A percentile compares a stretch with the other conserved stretches of the same genome.
phyloP scores from a whole-genome alignment of 2,113 vertebrate species.

The Xiphias gladius region DNA sequence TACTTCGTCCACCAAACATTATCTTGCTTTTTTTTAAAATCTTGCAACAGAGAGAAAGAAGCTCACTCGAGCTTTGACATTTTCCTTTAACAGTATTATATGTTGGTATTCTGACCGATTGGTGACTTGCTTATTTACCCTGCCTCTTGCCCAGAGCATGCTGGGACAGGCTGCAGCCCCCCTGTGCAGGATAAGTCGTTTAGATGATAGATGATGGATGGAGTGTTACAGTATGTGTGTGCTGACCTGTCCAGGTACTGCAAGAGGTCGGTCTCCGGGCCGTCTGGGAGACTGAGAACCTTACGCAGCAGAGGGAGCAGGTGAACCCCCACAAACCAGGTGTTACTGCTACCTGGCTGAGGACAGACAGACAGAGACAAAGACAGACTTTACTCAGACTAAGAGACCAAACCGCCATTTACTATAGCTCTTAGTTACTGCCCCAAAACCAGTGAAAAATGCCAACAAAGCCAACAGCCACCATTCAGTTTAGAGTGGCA shows the following conservation, averaged over 20 bases:
- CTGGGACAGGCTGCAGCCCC: not conserved
- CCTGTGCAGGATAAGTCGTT: not conserved
- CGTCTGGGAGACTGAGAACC: conserved; percentile 91
- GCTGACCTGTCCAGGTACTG: conserved; percentile 93
- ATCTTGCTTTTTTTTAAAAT: not conserved
- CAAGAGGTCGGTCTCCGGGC: conserved; percentile 95
- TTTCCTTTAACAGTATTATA: not conserved
- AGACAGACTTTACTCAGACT: not conserved
- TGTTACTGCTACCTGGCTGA: conserved; percentile 82
- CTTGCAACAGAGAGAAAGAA: not conserved
- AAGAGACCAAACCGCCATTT: not conserved
- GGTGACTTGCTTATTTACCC: not conserved
- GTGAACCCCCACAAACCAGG: conserved; percentile 91
- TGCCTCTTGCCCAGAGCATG: not conserved
- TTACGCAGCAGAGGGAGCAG: conserved; percentile 90
- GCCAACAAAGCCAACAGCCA: not conserved
- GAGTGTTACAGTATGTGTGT: not conserved
- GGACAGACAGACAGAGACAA: not conserved
- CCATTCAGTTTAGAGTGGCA: too few species aligned
- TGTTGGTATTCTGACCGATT: too few species aligned
- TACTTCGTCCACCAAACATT: too few species aligned
- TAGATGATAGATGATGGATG: not conserved
- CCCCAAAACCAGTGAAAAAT: not conserved
- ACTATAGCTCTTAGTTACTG: not conserved
- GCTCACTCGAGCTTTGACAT: not conserved